Evolutionary conservation across 2,113 vertebrate genomes (phyloP).

Genomic region (Syngnathoides biaculeatus): DNA sequence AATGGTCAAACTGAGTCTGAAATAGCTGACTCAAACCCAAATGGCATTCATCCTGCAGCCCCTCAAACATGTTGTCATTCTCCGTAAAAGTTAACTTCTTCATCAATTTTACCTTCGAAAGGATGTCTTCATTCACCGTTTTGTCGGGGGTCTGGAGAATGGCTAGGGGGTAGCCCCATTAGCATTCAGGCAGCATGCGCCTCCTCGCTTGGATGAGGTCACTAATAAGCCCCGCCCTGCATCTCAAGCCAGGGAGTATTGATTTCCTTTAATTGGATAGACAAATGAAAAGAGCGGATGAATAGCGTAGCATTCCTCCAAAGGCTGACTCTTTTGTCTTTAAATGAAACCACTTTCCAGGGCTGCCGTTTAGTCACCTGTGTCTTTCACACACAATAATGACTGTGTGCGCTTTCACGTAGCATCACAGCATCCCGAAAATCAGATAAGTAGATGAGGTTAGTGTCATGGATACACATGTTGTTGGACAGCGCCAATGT

Average conservation of each 20-base stretch:
- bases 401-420: too few relatives aligned
- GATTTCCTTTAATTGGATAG: constrained; percentile 72
- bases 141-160: background rate
- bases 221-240: constrained; percentile 49
- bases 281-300: constrained; percentile 46
- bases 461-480: too few relatives aligned
- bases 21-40: background rate
- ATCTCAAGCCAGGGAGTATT: constrained; percentile 54
- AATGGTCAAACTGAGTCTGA: background rate
- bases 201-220: constrained; percentile 48
- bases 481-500: too few relatives aligned
- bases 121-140: background rate
- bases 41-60: background rate
- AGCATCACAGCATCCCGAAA: too few relatives aligned
- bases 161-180: constrained; percentile 22
- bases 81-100: background rate
- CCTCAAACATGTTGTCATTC: background rate
- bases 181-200: constrained; percentile 47
- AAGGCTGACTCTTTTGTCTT: background rate
- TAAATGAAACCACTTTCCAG: background rate
- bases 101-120: background rate
- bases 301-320: constrained; percentile 17
- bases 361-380: background rate
- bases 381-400: too few relatives aligned
- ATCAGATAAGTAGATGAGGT: too few relatives aligned